Base-by-base conservation (phyloP, 2,888 invertebrate species). In the Melipona bicolor region DNA sequence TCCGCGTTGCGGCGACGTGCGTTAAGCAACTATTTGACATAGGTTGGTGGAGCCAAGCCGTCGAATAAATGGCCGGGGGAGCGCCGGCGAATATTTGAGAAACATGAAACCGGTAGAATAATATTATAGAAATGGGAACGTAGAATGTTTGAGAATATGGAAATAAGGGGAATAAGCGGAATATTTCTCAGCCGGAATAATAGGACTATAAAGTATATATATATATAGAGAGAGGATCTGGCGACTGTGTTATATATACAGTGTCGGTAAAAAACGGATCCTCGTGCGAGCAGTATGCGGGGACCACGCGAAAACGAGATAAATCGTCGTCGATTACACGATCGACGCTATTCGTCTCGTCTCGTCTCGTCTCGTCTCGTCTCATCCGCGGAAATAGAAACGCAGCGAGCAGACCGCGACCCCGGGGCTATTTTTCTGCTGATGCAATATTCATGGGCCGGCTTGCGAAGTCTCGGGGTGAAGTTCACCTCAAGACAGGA, bases 111-210 rank as follows among this genome's bases (percentile, higher is more conserved):
- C n/a, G 43, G 67, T 76, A 68, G 81, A 82, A 82, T 82, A 82
- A 81, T 83, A 72, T 83, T 83, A 83, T 81, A 83, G 81, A 81
- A 81, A 83, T 71, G 76, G 70, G 83, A 81, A n/a, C 71, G 56
- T 61, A 43, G 81, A 72, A 81, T 81, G 81, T 80, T 80, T 70
- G 82, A 80, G 81, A 61, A 74, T 80, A 82, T 82, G 81, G 83
- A 83, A 83, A 83, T 81, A 76, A 83, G 81, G 75, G 64, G 56
- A 81, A 32, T 32, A 72, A 67, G 36, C 61, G 70, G 71, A 71
- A 76, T 76, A 81, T 81, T 81, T 77, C 83, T 52, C 50, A 62
- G 72, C 52, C 56, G 68, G 81, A 67, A 75, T 81, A 82, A 82
- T 77, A 69, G 81, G 56, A 72, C 81, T 77, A 72, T 83, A 69